phyloP scores from a whole-genome alignment of 2,888 invertebrate species.

The Lasioglossum calceatum region DNA sequence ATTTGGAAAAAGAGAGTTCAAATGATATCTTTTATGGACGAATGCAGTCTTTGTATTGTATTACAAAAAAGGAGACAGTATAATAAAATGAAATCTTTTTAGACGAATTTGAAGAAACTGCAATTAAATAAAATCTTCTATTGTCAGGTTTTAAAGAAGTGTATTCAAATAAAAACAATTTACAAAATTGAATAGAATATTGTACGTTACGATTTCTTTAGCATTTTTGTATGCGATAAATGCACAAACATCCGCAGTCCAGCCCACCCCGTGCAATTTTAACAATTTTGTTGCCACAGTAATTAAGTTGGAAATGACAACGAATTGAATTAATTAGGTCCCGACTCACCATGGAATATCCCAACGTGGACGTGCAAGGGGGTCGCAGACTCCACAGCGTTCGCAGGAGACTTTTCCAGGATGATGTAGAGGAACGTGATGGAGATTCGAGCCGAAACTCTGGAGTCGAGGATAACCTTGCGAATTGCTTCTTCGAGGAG shows the following conservation, averaged over 20 bases:
- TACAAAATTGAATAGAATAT: neutral
- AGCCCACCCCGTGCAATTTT: neutral
- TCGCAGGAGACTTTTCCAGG: constrained; percentile 83
- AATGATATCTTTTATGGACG: neutral
- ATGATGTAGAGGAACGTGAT: constrained; percentile 75
- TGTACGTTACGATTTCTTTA: neutral
- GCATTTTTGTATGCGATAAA: neutral
- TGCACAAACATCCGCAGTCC: neutral
- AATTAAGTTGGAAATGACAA: neutral
- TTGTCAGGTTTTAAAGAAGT: neutral
- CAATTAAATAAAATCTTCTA: neutral
- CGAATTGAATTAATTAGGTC: constrained; percentile 71
- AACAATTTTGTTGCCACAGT: neutral
- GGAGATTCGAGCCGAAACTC: constrained; percentile 49
- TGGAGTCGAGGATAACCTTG: constrained; percentile 69
- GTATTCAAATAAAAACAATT: neutral
- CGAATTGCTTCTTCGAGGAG: constrained; percentile 75
- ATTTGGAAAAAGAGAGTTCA: neutral
- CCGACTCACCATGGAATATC: constrained; percentile 79
- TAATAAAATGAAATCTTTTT: neutral
- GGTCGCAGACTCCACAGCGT: constrained; percentile 74
- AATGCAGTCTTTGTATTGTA: neutral
- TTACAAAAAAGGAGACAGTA: neutral
- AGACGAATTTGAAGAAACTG: neutral
- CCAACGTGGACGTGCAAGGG: constrained; percentile 73